phyloP scores from a whole-genome alignment of 2,888 invertebrate genomes.

The Chaetogeoica ovagalla region DNA sequence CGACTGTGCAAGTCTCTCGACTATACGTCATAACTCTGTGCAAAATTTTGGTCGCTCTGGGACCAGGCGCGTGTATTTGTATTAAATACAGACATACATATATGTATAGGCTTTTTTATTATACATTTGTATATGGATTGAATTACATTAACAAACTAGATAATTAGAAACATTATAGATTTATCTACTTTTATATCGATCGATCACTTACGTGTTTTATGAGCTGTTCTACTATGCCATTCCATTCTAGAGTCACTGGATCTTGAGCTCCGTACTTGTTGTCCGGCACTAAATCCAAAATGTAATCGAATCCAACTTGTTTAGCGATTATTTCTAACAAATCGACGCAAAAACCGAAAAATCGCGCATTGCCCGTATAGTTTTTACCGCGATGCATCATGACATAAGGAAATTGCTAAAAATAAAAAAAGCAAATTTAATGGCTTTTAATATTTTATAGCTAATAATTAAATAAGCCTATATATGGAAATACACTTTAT shows the following conservation, averaged over 20 bases:
- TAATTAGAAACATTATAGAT: too few relatives aligned
- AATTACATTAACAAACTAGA: too few relatives aligned
- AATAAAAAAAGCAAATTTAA: neutral
- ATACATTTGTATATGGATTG: too few relatives aligned
- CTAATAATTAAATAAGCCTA: too few relatives aligned
- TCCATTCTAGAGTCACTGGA: constrained; percentile 68
- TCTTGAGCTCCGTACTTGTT: constrained; percentile 69
- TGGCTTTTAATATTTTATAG: neutral
- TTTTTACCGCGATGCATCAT: constrained; percentile 74
- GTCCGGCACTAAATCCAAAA: constrained; percentile 72
- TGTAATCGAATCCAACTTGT: constrained; percentile 72
- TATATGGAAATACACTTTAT: too few relatives aligned
- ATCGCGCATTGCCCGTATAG: constrained; percentile 73
- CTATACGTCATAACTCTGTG: too few relatives aligned
- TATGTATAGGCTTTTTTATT: too few relatives aligned
- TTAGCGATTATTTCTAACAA: constrained; percentile 70
- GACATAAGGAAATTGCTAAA: constrained; percentile 73
- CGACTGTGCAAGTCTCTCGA: too few relatives aligned
- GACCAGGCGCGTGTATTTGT: too few relatives aligned
- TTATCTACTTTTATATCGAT: too few relatives aligned
- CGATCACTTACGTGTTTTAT: constrained; percentile 69
- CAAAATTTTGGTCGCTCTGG: too few relatives aligned
- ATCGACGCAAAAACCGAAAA: constrained; percentile 80
- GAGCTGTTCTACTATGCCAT: constrained; percentile 72
- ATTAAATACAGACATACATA: too few relatives aligned